phyloP scores from a whole-genome alignment of 92 coral and sea anemone genomes.

The Anthopleura xanthogrammica region DNA sequence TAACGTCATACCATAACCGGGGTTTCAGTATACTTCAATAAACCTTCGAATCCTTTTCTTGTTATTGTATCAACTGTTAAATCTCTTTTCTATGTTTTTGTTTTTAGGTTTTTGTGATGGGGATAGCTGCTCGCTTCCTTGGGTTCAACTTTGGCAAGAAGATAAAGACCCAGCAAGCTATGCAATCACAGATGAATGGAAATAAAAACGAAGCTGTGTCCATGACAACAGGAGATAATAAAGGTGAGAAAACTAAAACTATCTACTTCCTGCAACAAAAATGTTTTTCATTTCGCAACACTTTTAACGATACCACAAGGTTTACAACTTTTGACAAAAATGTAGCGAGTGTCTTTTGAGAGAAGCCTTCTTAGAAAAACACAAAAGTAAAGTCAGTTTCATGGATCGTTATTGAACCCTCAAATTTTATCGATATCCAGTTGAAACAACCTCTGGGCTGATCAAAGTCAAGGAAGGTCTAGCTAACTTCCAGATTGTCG shows the following conservation, averaged over 20 bases:
- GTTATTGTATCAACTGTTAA: background rate
- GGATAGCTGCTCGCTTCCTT: conserved; percentile 59
- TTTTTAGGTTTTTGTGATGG: conserved; percentile 61
- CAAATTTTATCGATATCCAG: no score
- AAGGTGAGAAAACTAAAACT: background rate
- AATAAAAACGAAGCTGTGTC: background rate
- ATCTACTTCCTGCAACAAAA: no score
- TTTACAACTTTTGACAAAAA: no score
- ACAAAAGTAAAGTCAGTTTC: no score
- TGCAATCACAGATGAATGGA: background rate
- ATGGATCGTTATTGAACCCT: no score
- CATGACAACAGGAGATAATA: background rate
- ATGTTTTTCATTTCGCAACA: no score
- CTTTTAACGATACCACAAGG: no score
- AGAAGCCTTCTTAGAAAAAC: no score
- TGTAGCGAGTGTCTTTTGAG: no score
- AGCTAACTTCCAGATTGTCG: no score
- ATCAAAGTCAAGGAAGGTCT: background rate
- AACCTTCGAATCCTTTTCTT: background rate
- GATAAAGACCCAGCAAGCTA: background rate
- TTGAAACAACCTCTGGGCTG: background rate
- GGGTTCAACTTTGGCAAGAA: conserved; percentile 52
- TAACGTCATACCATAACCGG: background rate
- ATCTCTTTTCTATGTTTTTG: background rate
- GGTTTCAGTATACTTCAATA: background rate